phyloP scores from a whole-genome alignment of 2,113 vertebrate genomes.

The Azemiops feae region DNA sequence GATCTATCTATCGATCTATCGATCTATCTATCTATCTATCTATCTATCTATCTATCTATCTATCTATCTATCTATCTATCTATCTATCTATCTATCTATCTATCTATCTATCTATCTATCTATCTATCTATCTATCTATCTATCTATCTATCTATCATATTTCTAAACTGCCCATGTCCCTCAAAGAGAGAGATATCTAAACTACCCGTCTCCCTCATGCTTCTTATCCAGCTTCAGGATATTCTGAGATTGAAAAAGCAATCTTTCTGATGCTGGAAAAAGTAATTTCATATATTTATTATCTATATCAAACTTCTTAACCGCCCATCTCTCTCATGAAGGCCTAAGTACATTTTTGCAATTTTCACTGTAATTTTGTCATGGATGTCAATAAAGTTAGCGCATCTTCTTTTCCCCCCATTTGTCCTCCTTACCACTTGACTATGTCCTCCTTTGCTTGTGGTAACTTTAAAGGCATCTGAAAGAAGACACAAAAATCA shows the following conservation, averaged over 20 bases:
- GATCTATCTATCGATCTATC: too few relatives aligned
- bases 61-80: too few relatives aligned
- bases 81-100: too few relatives aligned
- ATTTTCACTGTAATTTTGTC: background rate
- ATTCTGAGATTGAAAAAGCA: background rate
- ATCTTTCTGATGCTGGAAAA: background rate
- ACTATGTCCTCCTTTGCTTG: background rate
- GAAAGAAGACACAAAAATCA: background rate
- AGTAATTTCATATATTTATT: too few relatives aligned
- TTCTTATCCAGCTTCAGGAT: background rate
- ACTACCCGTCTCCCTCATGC: background rate
- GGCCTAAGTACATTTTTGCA: background rate
- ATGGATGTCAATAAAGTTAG: background rate
- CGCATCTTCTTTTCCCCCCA: background rate
- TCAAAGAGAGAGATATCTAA: too few relatives aligned
- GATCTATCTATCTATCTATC: too few relatives aligned
- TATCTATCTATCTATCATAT: too few relatives aligned
- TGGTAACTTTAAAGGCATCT: background rate
- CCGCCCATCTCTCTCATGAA: background rate
- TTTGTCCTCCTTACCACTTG: background rate
- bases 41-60: too few relatives aligned
- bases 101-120: too few relatives aligned
- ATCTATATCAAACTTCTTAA: too few relatives aligned
- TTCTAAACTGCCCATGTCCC: too few relatives aligned
- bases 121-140: too few relatives aligned